phyloP scores from a whole-genome alignment of 2,797 vertebrate genomes.

The Artibeus lituratus region DNA sequence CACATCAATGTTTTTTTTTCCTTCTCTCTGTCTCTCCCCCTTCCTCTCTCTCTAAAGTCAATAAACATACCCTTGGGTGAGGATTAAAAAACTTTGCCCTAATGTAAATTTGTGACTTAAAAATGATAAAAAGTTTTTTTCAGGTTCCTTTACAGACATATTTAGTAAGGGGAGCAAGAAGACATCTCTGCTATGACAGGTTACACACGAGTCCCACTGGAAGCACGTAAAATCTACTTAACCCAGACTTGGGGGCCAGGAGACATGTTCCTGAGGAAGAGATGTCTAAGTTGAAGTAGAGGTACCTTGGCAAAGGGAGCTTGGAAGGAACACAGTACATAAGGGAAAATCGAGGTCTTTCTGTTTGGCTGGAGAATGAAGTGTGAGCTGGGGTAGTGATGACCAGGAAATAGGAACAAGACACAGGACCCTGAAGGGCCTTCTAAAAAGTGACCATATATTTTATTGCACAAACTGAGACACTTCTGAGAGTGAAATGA shows the following conservation, averaged over 20 bases:
- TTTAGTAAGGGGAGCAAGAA: background rate
- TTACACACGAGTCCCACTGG: background rate
- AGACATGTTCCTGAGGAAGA: background rate
- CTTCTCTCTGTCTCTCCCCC: too few species aligned
- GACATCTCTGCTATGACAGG: background rate
- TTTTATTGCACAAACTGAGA: constrained; percentile 35
- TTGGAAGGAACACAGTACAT: background rate
- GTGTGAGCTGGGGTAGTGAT: background rate
- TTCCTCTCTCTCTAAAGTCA: background rate
- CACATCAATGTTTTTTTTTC: background rate
- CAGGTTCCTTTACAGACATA: background rate
- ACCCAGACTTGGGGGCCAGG: background rate
- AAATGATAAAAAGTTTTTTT: background rate
- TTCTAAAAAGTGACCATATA: constrained; percentile 4
- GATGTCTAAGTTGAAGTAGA: background rate
- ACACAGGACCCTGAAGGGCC: background rate
- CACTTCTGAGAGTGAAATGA: background rate
- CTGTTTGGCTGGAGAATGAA: background rate
- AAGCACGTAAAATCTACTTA: background rate
- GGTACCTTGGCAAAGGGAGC: background rate
- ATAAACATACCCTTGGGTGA: background rate
- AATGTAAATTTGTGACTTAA: constrained; percentile 4
- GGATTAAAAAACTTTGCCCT: background rate
- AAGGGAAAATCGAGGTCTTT: background rate
- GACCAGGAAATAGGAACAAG: background rate